A percentile compares a stretch with the other conserved stretches of the same genome.
Evolutionary conservation across 2,888 invertebrate genomes (phyloP).

Genomic region (Melanophora roralis): DNA sequence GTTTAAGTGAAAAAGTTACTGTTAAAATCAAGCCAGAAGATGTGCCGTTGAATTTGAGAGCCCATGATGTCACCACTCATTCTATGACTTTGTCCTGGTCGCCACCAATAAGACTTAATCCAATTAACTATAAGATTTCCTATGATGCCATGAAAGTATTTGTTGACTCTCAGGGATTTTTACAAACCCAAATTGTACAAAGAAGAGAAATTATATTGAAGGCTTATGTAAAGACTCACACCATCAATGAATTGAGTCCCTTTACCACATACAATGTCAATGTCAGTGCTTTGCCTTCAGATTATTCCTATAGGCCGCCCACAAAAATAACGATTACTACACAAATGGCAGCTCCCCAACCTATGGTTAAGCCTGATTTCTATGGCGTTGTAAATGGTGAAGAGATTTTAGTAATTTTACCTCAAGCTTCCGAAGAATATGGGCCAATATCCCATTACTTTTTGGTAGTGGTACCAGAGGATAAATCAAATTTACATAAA

Average conservation of each 20-base stretch:
- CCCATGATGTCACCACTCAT: constrained; percentile 94
- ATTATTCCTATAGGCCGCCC: constrained; percentile 90
- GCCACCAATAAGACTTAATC: constrained; percentile 91
- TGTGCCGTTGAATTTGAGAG: constrained; percentile 91
- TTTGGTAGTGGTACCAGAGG: constrained; percentile 95
- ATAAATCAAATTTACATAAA: constrained; percentile 85
- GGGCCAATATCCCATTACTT: constrained; percentile 98
- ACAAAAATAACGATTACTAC: constrained; percentile 96
- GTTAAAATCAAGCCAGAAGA: constrained; percentile 95
- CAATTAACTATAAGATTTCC: constrained; percentile 91
- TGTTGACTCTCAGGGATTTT: constrained; percentile 94
- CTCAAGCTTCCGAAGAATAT: constrained; percentile 98
- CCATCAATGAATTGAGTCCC: constrained; percentile 92
- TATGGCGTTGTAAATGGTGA: constrained; percentile 92
- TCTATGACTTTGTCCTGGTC: constrained; percentile 95
- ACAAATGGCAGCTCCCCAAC: constrained; percentile 97
- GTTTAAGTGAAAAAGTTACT: constrained; percentile 91
- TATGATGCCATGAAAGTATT: constrained; percentile 96
- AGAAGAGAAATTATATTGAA: constrained; percentile 85
- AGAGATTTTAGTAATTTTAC: constrained; percentile 92
- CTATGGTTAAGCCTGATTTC: constrained; percentile 96
- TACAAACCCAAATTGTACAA: constrained; percentile 90
- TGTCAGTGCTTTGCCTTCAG: constrained; percentile 91
- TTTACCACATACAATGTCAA: constrained; percentile 97
- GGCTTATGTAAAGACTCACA: constrained; percentile 84